Evolutionary conservation across 2,888 invertebrate genomes (phyloP).

Genomic region (Rhorus exstirpatorius): DNA sequence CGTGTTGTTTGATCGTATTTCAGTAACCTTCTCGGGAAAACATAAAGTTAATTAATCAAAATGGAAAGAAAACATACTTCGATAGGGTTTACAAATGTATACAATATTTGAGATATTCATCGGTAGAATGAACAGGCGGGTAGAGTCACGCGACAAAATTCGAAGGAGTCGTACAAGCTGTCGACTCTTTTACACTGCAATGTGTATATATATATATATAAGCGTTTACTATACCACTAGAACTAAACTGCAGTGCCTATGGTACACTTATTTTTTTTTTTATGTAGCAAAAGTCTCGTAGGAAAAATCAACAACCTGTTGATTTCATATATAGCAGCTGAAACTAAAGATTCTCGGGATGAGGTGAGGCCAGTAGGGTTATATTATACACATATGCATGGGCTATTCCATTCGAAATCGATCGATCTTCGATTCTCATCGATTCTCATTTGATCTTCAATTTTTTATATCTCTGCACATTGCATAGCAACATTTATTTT

Average conservation of each 20-base stretch:
- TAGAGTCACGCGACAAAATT: slow-evolving; percentile 62
- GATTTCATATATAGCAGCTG: slow-evolving; percentile 63
- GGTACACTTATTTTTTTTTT: slow-evolving; percentile 38
- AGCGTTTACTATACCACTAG: slow-evolving; percentile 1
- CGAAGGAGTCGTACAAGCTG: slow-evolving; percentile 32
- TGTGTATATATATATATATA: not conserved
- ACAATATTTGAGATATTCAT: slow-evolving; percentile 46
- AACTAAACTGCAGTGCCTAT: slow-evolving; percentile 3
- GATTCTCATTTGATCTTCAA: not conserved
- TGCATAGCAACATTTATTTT: no score
- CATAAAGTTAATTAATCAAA: slow-evolving; percentile 5
- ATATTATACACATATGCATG: slow-evolving; percentile 1
- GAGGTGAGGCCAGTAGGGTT: slow-evolving; percentile 10
- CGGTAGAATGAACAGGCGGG: slow-evolving; percentile 14
- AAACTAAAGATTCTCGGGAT: slow-evolving; percentile 47
- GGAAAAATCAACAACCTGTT: slow-evolving; percentile 74
- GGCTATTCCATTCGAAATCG: not conserved
- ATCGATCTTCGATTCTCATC: not conserved
- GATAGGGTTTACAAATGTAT: slow-evolving; percentile 27
- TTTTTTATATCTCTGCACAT: not conserved
- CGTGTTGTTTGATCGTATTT: not conserved
- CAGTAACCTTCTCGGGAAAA: not conserved
- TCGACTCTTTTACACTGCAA: no score
- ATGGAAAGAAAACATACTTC: slow-evolving; percentile 20
- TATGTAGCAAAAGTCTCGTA: slow-evolving; percentile 30